Conservation (phyloP, 2,797 vertebrate species). For the Sarcoramphus papa region DNA sequence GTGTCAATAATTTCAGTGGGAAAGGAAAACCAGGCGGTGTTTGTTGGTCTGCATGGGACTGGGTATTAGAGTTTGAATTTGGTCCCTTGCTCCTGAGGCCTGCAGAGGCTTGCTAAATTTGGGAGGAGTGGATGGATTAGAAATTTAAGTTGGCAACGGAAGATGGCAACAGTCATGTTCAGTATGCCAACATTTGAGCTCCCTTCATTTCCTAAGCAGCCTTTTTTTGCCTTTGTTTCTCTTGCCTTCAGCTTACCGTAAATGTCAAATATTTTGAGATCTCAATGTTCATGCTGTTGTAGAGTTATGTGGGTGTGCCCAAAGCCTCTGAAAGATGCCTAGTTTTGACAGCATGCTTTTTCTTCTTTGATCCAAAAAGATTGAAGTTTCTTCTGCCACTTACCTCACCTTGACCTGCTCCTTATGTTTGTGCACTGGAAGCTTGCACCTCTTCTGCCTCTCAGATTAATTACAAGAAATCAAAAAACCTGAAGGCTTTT, state of each 20-base stretch:
- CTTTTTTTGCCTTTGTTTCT: background rate
- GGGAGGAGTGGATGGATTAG: background rate
- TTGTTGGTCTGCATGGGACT: background rate
- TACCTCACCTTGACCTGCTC: background rate
- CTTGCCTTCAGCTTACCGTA: background rate
- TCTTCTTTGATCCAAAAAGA: background rate
- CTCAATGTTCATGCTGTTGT: background rate
- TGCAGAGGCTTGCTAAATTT: background rate
- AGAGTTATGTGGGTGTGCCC: background rate
- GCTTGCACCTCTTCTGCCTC: background rate
- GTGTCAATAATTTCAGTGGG: background rate
- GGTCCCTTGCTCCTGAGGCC: background rate
- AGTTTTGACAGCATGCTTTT: background rate
- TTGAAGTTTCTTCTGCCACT: background rate
- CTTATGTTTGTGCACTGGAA: background rate
- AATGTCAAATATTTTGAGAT: slow-evolving; percentile 10
- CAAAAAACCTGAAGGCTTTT: background rate
- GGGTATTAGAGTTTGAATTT: background rate
- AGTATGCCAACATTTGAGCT: background rate
- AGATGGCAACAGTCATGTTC: background rate
- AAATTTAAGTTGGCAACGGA: background rate
- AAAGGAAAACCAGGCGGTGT: background rate
- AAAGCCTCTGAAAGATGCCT: background rate
- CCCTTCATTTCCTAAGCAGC: background rate
- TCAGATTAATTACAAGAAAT: background rate